phyloP scores from a whole-genome alignment of 1,140 invertebrate genomes.

The Atopsyche davidsoni region DNA sequence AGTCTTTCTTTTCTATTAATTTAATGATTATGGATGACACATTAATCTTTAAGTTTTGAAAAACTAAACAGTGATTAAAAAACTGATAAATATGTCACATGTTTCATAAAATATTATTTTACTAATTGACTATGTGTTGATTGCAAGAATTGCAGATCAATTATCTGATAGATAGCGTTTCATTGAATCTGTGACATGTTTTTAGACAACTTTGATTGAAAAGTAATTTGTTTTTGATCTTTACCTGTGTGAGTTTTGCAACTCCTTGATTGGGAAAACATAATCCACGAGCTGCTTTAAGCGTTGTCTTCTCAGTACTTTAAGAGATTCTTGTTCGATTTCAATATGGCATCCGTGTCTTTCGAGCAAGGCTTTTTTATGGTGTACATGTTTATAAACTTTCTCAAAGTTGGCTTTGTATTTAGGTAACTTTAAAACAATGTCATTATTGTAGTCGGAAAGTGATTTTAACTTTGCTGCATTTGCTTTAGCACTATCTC shows the following conservation, averaged over 20 bases:
- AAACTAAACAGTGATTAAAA: too few species aligned
- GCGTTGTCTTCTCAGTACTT: conserved; percentile 55
- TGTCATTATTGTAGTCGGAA: conserved; percentile 52
- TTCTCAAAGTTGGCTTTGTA: conserved; percentile 59
- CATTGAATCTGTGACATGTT: too few species aligned
- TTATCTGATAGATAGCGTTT: too few species aligned
- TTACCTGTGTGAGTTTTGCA: conserved; percentile 18
- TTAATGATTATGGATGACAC: too few species aligned
- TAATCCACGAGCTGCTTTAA: conserved; percentile 65
- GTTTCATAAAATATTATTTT: too few species aligned
- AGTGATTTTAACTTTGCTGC: conserved; percentile 48
- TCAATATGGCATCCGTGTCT: conserved; percentile 49
- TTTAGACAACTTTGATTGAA: too few species aligned
- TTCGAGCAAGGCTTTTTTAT: conserved; percentile 47
- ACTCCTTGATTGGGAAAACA: conserved; percentile 63
- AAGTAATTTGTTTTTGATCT: too few species aligned
- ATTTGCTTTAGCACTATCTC: conserved; percentile 52
- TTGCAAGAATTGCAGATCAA: too few species aligned
- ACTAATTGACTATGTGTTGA: too few species aligned
- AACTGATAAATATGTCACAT: too few species aligned
- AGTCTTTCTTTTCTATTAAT: too few species aligned
- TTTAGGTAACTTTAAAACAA: conserved; percentile 48
- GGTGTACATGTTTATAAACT: conserved; percentile 51
- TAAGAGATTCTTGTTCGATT: conserved; percentile 51
- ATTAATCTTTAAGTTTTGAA: too few species aligned